phyloP scores from a whole-genome alignment of 1,140 invertebrate genomes.

The Drosophila serrata region DNA sequence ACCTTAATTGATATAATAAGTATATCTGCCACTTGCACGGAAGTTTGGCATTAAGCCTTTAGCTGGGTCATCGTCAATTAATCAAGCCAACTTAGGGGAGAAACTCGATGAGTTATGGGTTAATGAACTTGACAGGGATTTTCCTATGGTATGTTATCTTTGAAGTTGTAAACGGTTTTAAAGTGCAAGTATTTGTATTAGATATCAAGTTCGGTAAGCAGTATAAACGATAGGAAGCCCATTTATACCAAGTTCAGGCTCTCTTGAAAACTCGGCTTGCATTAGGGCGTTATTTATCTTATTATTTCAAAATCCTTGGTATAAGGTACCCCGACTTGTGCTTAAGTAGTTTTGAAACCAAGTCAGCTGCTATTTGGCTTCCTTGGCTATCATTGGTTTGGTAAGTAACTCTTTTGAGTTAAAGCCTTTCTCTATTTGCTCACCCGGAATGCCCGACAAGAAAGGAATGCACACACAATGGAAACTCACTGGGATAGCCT shows the following conservation, averaged over 20 bases:
- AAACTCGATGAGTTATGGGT: conserved; percentile 22
- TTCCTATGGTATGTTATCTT: conserved; percentile 10
- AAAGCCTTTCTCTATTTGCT: conserved; percentile 19
- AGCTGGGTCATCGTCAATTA: conserved; percentile 63
- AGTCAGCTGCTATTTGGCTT: conserved; percentile 6
- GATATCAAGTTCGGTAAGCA: neutral
- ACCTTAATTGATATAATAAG: conserved; percentile 76
- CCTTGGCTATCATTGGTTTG: conserved; percentile 3
- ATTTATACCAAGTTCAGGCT: too few species aligned
- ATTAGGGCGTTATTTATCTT: neutral
- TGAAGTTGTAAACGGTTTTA: neutral
- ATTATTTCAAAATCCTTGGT: neutral
- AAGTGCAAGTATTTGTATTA: neutral
- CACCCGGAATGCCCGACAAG: conserved; percentile 26
- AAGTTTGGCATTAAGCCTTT: conserved; percentile 70
- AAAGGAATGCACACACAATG: conserved; percentile 28
- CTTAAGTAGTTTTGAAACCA: neutral
- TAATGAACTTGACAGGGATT: conserved; percentile 9
- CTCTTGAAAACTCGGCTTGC: neutral
- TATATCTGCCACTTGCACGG: conserved; percentile 58
- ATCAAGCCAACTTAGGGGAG: conserved; percentile 25
- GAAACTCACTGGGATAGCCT: conserved; percentile 15
- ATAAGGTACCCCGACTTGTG: neutral
- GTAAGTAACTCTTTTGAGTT: conserved; percentile 4
- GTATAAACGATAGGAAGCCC: too few species aligned